phyloP scores from a whole-genome alignment of 2,113 vertebrate species.

The Pteropus alecto region DNA sequence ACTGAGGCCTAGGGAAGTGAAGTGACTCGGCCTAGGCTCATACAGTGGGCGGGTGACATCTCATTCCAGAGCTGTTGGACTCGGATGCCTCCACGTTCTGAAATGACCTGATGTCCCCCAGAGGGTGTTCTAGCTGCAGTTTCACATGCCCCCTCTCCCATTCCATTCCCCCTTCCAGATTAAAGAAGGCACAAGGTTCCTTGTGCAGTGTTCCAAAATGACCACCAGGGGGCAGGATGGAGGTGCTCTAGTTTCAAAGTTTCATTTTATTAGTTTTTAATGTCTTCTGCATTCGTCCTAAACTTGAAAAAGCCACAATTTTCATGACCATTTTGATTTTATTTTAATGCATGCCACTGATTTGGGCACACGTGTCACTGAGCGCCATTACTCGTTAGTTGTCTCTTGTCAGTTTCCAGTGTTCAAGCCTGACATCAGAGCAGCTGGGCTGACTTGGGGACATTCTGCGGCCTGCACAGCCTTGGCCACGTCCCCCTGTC shows the following conservation, averaged over 20 bases:
- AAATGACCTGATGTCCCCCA: background rate
- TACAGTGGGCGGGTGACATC: background rate
- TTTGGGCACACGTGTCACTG: background rate
- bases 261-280: background rate
- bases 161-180: too few relatives aligned
- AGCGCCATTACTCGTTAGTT: fast-evolving
- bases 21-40: too few relatives aligned
- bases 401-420: background rate
- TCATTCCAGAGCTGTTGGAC: too few relatives aligned
- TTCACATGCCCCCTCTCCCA: background rate
- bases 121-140: background rate
- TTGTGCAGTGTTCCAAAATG: background rate
- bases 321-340: background rate
- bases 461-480: background rate
- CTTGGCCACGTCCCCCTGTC: fast-evolving
- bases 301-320: background rate
- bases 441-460: background rate
- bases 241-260: fast-evolving
- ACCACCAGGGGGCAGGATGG: constrained; percentile 46
- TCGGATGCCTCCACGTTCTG: background rate
- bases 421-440: background rate
- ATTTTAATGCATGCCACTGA: background rate
- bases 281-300: background rate
- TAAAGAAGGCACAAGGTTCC: background rate
- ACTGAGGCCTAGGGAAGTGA: background rate